These are phyloP conservation scores for Hesperophylax magnus DNA, from an alignment of 1,140 invertebrate species.

Conservation along the genomic window DNA sequence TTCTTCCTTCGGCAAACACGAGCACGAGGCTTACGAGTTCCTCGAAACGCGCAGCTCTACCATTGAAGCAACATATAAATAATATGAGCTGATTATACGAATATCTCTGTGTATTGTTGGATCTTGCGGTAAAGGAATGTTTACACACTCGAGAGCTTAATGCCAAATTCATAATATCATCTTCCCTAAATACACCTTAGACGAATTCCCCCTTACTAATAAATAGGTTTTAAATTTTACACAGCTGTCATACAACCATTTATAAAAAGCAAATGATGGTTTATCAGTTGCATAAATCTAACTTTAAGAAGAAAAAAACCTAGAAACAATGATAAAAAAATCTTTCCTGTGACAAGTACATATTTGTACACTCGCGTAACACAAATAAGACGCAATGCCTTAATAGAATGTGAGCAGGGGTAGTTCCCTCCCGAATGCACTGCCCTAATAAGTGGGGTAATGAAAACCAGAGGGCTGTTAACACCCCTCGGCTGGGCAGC, in stretches of 20 bases:
- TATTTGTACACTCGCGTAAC: neutral
- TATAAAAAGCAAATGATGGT: too few relatives aligned
- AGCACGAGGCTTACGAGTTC: neutral
- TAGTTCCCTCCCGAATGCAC: neutral
- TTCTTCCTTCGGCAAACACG: conserved; percentile 7
- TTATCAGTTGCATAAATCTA: too few relatives aligned
- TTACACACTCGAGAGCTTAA: too few relatives aligned
- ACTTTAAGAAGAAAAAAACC: too few relatives aligned
- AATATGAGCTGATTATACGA: neutral
- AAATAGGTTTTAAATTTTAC: too few relatives aligned
- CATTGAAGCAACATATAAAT: neutral
- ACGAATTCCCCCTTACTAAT: too few relatives aligned
- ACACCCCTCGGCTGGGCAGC: conserved; percentile 9
- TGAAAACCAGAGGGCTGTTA: conserved; percentile 34
- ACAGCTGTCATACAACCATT: too few relatives aligned
- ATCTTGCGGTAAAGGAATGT: neutral
- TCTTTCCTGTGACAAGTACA: too few relatives aligned
- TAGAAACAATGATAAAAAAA: too few relatives aligned
- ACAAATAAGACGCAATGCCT: neutral
- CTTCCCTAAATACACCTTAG: too few relatives aligned
- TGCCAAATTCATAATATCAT: too few relatives aligned
- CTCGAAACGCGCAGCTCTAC: neutral
- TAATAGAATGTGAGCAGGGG: neutral
- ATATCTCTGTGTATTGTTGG: neutral
- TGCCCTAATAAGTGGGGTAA: conserved; percentile 36